Conservation (phyloP, 2,113 vertebrate genomes). For the Macquaria australasica region DNA sequence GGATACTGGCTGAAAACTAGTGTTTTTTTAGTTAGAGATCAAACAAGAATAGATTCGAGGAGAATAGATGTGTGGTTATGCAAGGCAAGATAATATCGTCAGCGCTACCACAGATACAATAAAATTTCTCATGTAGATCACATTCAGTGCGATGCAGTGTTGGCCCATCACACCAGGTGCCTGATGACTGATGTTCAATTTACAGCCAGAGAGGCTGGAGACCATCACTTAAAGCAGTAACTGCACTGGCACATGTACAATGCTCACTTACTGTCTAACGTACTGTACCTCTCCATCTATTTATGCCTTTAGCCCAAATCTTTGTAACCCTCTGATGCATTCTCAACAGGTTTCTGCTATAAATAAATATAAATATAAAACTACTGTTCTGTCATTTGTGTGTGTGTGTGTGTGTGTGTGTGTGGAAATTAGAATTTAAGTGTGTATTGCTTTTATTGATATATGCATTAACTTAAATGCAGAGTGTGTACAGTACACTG, state of each 20-base stretch:
- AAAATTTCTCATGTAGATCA: neutral
- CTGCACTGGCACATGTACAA: neutral
- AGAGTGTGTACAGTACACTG: neutral
- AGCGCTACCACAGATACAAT: too few relatives aligned
- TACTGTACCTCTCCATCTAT: conserved; percentile 17
- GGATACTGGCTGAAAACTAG: too few relatives aligned
- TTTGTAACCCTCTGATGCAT: neutral
- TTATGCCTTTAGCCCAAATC: conserved; percentile 33
- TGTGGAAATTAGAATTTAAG: too few relatives aligned
- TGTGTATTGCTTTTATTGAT: neutral
- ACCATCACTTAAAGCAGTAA: conserved; percentile 30
- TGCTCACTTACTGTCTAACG: neutral
- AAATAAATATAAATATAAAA: neutral
- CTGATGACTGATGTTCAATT: conserved; percentile 46
- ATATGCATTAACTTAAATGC: too few relatives aligned
- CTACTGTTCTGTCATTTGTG: neutral
- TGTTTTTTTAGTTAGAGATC: too few relatives aligned
- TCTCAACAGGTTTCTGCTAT: conserved; percentile 16
- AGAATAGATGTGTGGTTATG: too few relatives aligned
- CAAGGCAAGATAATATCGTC: too few relatives aligned
- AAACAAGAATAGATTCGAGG: too few relatives aligned
- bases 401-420: neutral
- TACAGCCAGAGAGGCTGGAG: conserved; percentile 33
- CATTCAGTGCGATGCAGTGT: neutral
- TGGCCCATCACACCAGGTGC: conserved; percentile 17